Base-by-base conservation (phyloP, 2,888 invertebrate genomes). In the Idaea biselata region DNA sequence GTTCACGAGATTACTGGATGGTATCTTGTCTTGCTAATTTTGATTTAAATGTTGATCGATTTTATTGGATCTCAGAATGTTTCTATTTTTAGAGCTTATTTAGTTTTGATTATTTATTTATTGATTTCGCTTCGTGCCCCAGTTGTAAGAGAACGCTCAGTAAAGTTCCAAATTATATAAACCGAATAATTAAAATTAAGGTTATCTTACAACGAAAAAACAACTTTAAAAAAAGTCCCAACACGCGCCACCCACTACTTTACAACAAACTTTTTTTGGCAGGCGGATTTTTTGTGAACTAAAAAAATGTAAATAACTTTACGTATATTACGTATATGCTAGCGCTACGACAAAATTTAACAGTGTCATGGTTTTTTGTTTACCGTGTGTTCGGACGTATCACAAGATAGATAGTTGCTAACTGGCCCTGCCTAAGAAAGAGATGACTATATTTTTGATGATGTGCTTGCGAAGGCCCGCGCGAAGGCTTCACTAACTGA, bases 181-280 rank as follows among this genome's bases (percentile, higher is more conserved):
- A n/a, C n/a, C n/a, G n/a, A n/a, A n/a, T n/a, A 25, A 25, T 25
- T 25, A 25, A 25, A 25, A 25, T 25, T 25, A 1, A 25, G 25
- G 91, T 88, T 90, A 91, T 86, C 86, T 91, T 88, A 84, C 89
- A 83, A 87, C 86, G 86, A 89, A 91, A 91, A 91, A 91, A 88
- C 83, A 25, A 25, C 25, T 3, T n/a, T 25, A 25, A 3, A 3
- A 25, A 25, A 25, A 25, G 25, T n/a, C n/a, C 25, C 5, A 5
- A 25, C 71, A 76, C 74, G 73, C 79, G 74, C 83, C 83, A 87
- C 90, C 89, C 87, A 87, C 88, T 73, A 67, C 63, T 11, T 14
- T 44, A 44, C 11, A 44, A 44, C 44, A 7, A 44, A 44, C 11
- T 11, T 11, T 44, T 14, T 44, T 44, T 44, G 5, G 44, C 44